Percentiles rank a stretch among this genome's conserved stretches.
phyloP scores from a whole-genome alignment of 1,140 invertebrate species.

The Phocides pigmalion region DNA sequence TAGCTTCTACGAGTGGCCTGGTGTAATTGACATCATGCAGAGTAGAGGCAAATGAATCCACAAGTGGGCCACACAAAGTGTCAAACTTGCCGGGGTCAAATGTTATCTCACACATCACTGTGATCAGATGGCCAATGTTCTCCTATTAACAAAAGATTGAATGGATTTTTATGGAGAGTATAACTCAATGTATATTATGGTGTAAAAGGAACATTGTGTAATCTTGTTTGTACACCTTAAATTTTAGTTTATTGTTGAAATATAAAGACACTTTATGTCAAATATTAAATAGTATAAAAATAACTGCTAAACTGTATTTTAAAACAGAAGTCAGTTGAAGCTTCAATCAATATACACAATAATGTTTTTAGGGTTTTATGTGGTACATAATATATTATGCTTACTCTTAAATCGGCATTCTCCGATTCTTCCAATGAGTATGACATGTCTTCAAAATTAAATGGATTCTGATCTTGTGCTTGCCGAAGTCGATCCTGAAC shows the following conservation, averaged over 20 bases:
- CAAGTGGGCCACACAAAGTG: conserved; percentile 82
- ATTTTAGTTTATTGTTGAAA: no score
- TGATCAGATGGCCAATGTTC: conserved; percentile 83
- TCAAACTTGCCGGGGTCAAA: conserved; percentile 86
- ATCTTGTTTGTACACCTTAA: no score
- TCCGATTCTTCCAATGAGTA: conserved; percentile 70
- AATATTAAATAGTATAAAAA: no score
- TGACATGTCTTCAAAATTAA: conserved; percentile 74
- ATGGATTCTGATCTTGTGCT: conserved; percentile 73
- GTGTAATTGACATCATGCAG: conserved; percentile 82
- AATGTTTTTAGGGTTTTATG: no score
- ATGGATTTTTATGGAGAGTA: neutral
- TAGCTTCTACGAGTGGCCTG: conserved; percentile 83
- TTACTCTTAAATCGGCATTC: conserved; percentile 68
- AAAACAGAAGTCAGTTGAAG: no score
- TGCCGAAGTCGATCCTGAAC: conserved; percentile 75
- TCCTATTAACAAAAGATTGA: conserved; percentile 56
- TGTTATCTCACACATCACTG: conserved; percentile 85
- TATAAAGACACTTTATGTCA: no score
- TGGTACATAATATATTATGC: conserved; percentile 13
- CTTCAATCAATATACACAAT: no score
- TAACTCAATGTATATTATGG: neutral
- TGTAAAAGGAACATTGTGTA: no score
- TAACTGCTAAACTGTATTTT: no score
- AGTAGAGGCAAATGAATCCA: conserved; percentile 83